A percentile compares a stretch with the other conserved stretches of the same genome.
Evolutionary conservation across 2,888 invertebrate species (phyloP).

Genomic region (Pocota personata): DNA sequence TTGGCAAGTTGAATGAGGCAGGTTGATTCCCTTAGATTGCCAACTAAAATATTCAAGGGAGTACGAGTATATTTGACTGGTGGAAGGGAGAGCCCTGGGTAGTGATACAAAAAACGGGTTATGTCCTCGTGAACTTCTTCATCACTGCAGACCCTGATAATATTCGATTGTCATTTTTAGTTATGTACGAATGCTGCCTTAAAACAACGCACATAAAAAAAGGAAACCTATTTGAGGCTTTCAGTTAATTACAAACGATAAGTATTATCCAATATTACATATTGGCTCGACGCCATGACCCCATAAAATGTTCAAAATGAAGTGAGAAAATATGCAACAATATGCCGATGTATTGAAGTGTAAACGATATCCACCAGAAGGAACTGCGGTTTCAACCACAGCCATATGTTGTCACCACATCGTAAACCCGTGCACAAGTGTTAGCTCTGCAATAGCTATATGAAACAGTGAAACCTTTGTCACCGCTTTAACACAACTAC

Average conservation of each 20-base stretch:
- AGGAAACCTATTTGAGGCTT: background rate
- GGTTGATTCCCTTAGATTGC: too few relatives aligned
- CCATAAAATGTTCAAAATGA: background rate
- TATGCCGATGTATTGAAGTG: conserved; percentile 12
- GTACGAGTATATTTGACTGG: too few relatives aligned
- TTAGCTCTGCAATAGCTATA: background rate
- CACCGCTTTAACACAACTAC: conserved; percentile 5
- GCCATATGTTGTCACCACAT: conserved; percentile 1
- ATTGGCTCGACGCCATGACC: background rate
- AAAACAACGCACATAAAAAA: too few relatives aligned
- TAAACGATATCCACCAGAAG: conserved; percentile 3
- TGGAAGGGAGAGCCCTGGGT: too few relatives aligned
- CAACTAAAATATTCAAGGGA: too few relatives aligned
- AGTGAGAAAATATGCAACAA: conserved; percentile 6
- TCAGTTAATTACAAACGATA: background rate
- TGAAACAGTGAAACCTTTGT: background rate
- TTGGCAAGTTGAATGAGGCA: too few relatives aligned
- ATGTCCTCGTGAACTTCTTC: too few relatives aligned
- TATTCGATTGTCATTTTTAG: too few relatives aligned
- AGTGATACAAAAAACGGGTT: too few relatives aligned
- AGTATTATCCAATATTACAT: background rate
- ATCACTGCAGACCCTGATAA: too few relatives aligned
- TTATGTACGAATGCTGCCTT: too few relatives aligned
- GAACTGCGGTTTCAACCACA: conserved; percentile 20
- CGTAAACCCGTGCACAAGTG: conserved; percentile 33